A percentile compares a stretch with the other conserved stretches of the same genome.
Evolutionary conservation across 2,888 invertebrate species (phyloP).

Genomic region (Oligia latruncula): DNA sequence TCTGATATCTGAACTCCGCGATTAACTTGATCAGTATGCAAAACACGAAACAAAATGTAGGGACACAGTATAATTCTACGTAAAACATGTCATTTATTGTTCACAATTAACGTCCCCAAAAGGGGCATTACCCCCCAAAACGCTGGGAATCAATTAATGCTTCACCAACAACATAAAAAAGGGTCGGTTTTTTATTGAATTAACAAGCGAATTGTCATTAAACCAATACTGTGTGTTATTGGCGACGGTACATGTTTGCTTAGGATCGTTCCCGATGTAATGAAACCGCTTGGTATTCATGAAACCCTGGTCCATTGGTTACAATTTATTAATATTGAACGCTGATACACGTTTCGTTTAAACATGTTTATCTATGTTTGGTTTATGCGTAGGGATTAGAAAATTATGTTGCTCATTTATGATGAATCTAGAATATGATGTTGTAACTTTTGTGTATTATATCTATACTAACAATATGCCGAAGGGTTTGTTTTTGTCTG

Average conservation of each 20-base stretch:
- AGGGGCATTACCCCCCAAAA: conserved; percentile 25
- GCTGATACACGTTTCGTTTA: conserved; percentile 36
- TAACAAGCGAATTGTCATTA: conserved; percentile 63
- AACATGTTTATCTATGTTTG: conserved; percentile 29
- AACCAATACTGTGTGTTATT: conserved; percentile 63
- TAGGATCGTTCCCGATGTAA: conserved; percentile 62
- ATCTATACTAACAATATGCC: too few relatives aligned
- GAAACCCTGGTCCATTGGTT: conserved; percentile 52
- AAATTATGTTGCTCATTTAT: conserved; percentile 3
- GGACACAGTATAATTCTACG: conserved; percentile 15
- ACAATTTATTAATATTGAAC: conserved; percentile 63
- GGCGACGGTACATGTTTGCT: conserved; percentile 57
- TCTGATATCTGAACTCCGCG: neutral
- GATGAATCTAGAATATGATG: neutral
- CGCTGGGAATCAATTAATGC: conserved; percentile 53
- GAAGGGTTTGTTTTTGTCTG: too few relatives aligned
- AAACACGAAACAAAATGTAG: conserved; percentile 21
- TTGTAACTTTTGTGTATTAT: neutral
- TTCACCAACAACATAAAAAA: conserved; percentile 52
- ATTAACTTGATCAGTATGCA: conserved; percentile 26
- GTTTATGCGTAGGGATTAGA: conserved; percentile 13
- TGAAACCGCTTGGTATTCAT: conserved; percentile 60
- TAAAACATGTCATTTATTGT: conserved; percentile 35
- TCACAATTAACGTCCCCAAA: conserved; percentile 22
- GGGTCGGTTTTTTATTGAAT: conserved; percentile 60